Evolutionary conservation across 1,140 invertebrate genomes (phyloP), one percentile per base, ranked within the genome.

Genomic region (Penaeus vannamei): DNA sequence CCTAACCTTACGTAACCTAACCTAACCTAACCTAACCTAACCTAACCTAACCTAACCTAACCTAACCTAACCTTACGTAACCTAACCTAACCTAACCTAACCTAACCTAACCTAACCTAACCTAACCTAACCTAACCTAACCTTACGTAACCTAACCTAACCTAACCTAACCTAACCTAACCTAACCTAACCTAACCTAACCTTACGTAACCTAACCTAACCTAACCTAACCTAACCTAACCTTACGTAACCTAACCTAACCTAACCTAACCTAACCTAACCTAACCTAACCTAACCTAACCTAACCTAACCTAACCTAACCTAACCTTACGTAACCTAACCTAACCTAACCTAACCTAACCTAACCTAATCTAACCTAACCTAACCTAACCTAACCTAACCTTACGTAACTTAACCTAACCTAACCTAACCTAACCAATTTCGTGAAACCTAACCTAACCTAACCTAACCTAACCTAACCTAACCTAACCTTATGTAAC

Each of bases 311-410:
- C 77, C 77, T 79, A 79, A 79, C 77, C 77, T 79, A 79, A 79
- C 77, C 26, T 79, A 79, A 79, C 77, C 77, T 79, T 36, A 79
- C 77, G 29, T 42, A 79, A 79, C 77, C 77, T 79, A 79, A 79
- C 77, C 29, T 79, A 79, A 79, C 77, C 77, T 36, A 79, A 79
- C 77, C 77, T 79, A 79, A 79, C 77, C 77, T 79, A 79, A 79
- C 77, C 77, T 79, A 79, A 79, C 77, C 77, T 29, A 14, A 79
- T 42, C 10, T 79, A 79, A 79, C 77, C 10, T 79, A 79, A 79
- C 77, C 77, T 79, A 14, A 79, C 77, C 77, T 79, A 79, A 79
- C 77, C 77, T 79, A 79, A 79, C 77, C 77, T 79, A n/a, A n/a
- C n/a, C n/a, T n/a, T n/a, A n/a, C n/a, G n/a, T n/a, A n/a, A n/a